Conservation (phyloP, 2,888 invertebrate species). For the Trachelus tabidus region DNA sequence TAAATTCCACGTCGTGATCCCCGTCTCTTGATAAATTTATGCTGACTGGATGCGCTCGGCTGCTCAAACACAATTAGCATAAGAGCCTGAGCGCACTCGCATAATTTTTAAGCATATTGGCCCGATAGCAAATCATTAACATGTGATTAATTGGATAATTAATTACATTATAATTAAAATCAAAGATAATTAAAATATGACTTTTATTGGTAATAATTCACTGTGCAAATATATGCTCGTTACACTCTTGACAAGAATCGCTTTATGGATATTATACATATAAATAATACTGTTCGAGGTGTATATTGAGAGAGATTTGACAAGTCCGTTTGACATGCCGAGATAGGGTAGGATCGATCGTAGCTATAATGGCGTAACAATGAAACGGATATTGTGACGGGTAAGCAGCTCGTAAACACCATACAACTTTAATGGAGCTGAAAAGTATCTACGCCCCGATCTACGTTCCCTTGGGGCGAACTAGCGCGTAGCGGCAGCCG, state of each 20-base stretch:
- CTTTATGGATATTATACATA: background rate
- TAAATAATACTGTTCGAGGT: background rate
- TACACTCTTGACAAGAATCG: background rate
- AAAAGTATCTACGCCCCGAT: slow-evolving; percentile 58
- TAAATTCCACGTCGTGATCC: background rate
- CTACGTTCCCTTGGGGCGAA: slow-evolving; percentile 39
- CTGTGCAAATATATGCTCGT: background rate
- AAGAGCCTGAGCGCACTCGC: background rate
- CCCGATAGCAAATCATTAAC: background rate
- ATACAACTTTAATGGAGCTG: slow-evolving; percentile 50
- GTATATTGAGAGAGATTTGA: background rate
- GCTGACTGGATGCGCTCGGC: background rate
- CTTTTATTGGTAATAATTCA: background rate
- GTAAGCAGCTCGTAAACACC: slow-evolving; percentile 43
- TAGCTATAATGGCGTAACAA: slow-evolving; percentile 35
- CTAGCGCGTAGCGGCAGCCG: slow-evolving; percentile 34
- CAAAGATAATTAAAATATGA: background rate
- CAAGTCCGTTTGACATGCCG: background rate
- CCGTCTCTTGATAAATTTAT: background rate
- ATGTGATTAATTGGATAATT: background rate
- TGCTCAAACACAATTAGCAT: slow-evolving; percentile 4
- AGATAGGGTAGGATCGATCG: background rate
- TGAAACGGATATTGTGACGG: slow-evolving; percentile 41
- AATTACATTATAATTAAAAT: too few species aligned
- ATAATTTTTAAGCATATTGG: background rate